A percentile compares a stretch with the other conserved stretches of the same genome.
These are phyloP conservation scores for Labeo calbasu DNA, from an alignment of 2,797 vertebrate species.

Conservation along the genomic window DNA sequence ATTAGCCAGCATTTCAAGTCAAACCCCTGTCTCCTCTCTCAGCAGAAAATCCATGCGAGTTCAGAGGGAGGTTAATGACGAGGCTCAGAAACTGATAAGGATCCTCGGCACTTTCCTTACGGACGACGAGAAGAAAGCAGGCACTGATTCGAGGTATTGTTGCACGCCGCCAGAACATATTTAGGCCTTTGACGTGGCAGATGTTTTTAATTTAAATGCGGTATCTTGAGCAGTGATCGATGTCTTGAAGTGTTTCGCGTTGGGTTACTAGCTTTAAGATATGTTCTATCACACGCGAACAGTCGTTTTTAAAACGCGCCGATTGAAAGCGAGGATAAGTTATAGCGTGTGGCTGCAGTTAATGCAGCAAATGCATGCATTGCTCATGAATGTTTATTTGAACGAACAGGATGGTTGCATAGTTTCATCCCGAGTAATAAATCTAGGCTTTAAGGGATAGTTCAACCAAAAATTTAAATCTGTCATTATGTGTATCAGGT, in stretches of 20 bases:
- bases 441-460: neutral
- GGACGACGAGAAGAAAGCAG: neutral
- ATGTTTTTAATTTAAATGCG: slow-evolving; percentile 35
- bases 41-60: slow-evolving; percentile 62
- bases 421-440: neutral
- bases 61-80: slow-evolving; percentile 67
- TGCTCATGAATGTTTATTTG: slow-evolving; percentile 8
- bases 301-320: neutral
- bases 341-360: slow-evolving; percentile 15
- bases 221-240: slow-evolving; percentile 17
- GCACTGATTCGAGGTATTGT: slow-evolving; percentile 21
- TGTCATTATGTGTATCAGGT: neutral
- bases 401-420: neutral
- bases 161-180: slow-evolving; percentile 2
- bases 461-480: neutral
- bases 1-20: slow-evolving; percentile 62
- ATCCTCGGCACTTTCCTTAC: slow-evolving; percentile 47
- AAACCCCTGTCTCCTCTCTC: slow-evolving; percentile 35
- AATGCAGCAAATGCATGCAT: slow-evolving; percentile 26
- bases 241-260: slow-evolving; percentile 5
- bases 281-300: neutral
- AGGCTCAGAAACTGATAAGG: slow-evolving; percentile 60
- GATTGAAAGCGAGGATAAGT: neutral
- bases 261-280: slow-evolving; percentile 15
- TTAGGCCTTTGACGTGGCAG: slow-evolving; percentile 33